phyloP scores from a whole-genome alignment of 2,797 vertebrate species.

The Lepus oiostolus region DNA sequence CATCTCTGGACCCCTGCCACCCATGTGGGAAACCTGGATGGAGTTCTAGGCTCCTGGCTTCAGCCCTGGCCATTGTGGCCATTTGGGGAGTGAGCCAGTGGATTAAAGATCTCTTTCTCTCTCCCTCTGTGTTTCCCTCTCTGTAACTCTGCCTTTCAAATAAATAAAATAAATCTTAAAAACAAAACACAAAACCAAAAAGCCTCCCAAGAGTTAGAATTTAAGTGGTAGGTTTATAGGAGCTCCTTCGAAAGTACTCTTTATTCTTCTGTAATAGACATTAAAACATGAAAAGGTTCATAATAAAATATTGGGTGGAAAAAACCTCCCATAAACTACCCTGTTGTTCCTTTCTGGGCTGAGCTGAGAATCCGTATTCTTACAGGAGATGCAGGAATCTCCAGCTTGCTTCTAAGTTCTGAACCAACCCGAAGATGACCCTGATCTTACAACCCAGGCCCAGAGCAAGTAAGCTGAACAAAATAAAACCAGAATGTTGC shows the following conservation, averaged over 20 bases:
- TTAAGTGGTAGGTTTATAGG: background rate
- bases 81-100: too few relatives aligned
- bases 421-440: background rate
- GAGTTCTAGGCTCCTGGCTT: too few relatives aligned
- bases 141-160: too few relatives aligned
- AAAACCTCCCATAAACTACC: background rate
- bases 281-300: constrained; percentile 49
- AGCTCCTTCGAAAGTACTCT: background rate
- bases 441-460: background rate
- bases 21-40: too few relatives aligned
- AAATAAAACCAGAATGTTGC: constrained; percentile 23
- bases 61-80: too few relatives aligned
- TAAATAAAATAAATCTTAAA: too few relatives aligned
- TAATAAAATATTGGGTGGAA: background rate
- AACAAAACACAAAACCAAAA: too few relatives aligned
- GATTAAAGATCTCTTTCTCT: too few relatives aligned
- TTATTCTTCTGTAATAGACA: background rate
- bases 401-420: background rate
- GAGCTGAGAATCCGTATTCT: constrained; percentile 24
- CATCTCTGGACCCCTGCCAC: too few relatives aligned
- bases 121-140: too few relatives aligned
- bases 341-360: background rate
- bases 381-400: background rate
- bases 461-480: background rate
- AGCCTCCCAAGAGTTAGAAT: background rate